Conservation (phyloP, 2,888 invertebrate species). For the Euzetes globulus region DNA sequence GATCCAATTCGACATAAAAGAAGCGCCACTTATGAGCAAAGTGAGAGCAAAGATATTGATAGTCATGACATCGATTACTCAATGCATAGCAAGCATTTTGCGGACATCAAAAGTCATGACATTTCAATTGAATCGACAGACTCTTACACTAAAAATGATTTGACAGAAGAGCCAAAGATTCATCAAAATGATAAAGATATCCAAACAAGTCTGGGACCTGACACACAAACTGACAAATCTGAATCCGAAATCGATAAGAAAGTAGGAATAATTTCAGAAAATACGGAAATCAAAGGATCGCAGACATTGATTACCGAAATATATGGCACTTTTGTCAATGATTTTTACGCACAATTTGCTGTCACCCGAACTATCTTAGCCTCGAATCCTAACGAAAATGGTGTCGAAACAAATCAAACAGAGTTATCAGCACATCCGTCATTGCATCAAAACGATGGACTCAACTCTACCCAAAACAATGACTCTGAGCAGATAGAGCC, state of each 20-base stretch:
- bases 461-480: not conserved
- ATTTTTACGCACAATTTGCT: conserved; percentile 42
- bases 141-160: not conserved
- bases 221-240: not conserved
- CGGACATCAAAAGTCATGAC: not conserved
- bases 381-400: not conserved
- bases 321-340: conserved; percentile 41
- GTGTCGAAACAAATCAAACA: not conserved
- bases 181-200: not conserved
- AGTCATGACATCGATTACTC: not conserved
- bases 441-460: not conserved
- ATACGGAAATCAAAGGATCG: conserved; percentile 12
- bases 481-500: not conserved
- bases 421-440: not conserved
- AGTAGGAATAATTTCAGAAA: conserved; percentile 31
- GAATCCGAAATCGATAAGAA: not conserved
- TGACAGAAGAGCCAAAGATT: not conserved
- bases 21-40: not conserved
- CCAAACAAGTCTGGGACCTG: not conserved
- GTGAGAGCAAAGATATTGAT: not conserved
- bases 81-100: not conserved
- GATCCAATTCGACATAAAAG: not conserved
- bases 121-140: not conserved
- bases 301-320: conserved; percentile 46
- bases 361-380: conserved; percentile 38